Base-by-base conservation (phyloP, 1,140 invertebrate species). In the Rhagoletis pomonella region DNA sequence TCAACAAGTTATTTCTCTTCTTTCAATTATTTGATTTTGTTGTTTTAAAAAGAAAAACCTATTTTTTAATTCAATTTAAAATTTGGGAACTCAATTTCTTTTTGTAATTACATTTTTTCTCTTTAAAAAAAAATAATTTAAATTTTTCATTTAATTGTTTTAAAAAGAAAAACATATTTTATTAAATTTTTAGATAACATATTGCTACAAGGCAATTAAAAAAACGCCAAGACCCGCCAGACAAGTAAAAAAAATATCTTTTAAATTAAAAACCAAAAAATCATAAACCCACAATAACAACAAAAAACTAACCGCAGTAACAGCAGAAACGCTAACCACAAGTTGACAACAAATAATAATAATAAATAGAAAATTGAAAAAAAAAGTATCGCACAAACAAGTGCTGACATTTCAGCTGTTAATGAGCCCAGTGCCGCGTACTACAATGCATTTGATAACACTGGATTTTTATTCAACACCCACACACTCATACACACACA, bases 381-480 rank as follows among this genome's bases (percentile, higher is more conserved):
- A n/a, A 55, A 19, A 42, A 81, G 4, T 44, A 69, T 29, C 17
- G n/a, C 44, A 17, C 73, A 47, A 14, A 3, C 73, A 81, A 81
- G 12, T 81, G 73, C 47, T 81, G 73, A 55, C 44, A 81, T 55
- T 81, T 81, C 73, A 81, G 47, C 73, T 81, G 73, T 50, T 81
- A 81, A 81, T 81, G 73, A 81, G 73, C 73, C 73, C n/a, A 81
- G 47, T 47, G 67, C 5, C 7, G 17, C 2, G 73, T 17, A 81
- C 73, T 17, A 81, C 73, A 81, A 55, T 81, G 73, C 73, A 55
- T 81, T 81, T 81, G 73, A 81, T 81, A 81, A 81, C 73, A 29
- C 17, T 55, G 50, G 3, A 29, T 81, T 81, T 50, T 81, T 81
- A 10, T 17, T n/a, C 69, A n/a, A 0, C 47, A 6, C 73, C 10